Conservation (phyloP, 2,113 vertebrate genomes). For the Xerus inauris region DNA sequence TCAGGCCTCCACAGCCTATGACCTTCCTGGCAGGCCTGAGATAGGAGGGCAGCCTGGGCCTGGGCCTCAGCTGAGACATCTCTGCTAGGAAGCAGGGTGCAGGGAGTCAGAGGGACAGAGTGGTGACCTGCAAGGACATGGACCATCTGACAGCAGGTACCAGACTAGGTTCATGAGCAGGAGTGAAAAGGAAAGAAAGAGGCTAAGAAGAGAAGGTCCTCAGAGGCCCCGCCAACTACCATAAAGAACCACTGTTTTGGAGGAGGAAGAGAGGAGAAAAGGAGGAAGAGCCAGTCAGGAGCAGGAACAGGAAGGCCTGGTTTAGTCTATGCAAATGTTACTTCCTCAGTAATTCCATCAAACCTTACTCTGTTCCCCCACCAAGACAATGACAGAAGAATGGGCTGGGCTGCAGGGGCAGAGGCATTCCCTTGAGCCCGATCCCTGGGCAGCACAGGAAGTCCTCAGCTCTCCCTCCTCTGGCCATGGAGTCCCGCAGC, state of each 20-base stretch:
- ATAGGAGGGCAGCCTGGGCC: not conserved
- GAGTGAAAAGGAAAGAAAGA: not conserved
- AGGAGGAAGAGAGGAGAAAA: not conserved
- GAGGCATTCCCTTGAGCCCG: not conserved
- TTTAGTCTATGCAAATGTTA: conserved; percentile 59
- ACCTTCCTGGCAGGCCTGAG: conserved; percentile 1
- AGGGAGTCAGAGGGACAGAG: not conserved
- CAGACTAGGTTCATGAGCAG: not conserved
- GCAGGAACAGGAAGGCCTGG: conserved; percentile 77
- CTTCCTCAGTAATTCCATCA: conserved; percentile 74
- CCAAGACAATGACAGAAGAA: not conserved
- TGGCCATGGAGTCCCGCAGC: not conserved
- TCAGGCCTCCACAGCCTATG: not conserved
- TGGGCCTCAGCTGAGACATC: not conserved
- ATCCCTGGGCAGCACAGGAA: not conserved
- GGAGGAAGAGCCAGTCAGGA: not conserved
- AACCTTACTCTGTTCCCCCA: conserved; percentile 34
- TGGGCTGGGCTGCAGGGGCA: rapidly evolving
- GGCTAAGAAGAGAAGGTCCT: not conserved
- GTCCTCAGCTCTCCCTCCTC: not conserved
- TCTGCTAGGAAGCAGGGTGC: not conserved
- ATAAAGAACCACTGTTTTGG: not conserved
- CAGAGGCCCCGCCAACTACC: not conserved
- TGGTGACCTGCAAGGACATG: rapidly evolving
- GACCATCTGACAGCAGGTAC: not conserved